phyloP scores from a whole-genome alignment of 2,888 invertebrate species.

The Drosophila fungiperda region DNA sequence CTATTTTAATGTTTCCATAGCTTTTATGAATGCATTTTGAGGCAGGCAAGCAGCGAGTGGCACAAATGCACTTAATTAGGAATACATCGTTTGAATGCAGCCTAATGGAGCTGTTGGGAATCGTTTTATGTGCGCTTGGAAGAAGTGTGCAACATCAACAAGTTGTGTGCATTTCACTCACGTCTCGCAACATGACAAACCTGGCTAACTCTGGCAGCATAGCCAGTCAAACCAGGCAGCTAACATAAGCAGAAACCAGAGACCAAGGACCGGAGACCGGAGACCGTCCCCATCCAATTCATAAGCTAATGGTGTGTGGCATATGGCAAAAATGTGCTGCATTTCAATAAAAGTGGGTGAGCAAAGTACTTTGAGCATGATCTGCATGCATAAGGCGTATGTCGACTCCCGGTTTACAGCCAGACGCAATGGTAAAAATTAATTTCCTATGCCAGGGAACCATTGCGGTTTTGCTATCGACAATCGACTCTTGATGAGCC shows the following conservation, averaged over 20 bases:
- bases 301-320: conserved; percentile 60
- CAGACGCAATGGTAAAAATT: conserved; percentile 23
- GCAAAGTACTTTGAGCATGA: conserved; percentile 36
- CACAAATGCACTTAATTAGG: conserved; percentile 76
- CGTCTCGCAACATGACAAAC: conserved; percentile 26
- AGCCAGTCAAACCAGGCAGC: conserved; percentile 16
- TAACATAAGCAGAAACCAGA: conserved; percentile 1
- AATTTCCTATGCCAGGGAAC: conserved; percentile 38
- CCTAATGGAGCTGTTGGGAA: conserved; percentile 53
- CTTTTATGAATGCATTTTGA: conserved; percentile 56
- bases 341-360: conserved; percentile 70
- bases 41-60: conserved; percentile 26
- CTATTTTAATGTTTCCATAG: conserved; percentile 6
- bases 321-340: conserved; percentile 68
- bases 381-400: conserved; percentile 11
- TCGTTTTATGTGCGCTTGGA: conserved; percentile 15
- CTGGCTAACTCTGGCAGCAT: conserved; percentile 5
- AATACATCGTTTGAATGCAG: conserved; percentile 38
- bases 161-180: conserved; percentile 54
- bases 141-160: conserved; percentile 56
- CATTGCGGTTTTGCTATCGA: conserved; percentile 31
- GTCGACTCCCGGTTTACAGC: not conserved
- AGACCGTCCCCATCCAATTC: not conserved
- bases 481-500: conserved; percentile 33
- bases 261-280: not conserved